phyloP scores from a whole-genome alignment of 37 sponge, comb jelly and placozoan genomes.

The Agelas oroides region DNA sequence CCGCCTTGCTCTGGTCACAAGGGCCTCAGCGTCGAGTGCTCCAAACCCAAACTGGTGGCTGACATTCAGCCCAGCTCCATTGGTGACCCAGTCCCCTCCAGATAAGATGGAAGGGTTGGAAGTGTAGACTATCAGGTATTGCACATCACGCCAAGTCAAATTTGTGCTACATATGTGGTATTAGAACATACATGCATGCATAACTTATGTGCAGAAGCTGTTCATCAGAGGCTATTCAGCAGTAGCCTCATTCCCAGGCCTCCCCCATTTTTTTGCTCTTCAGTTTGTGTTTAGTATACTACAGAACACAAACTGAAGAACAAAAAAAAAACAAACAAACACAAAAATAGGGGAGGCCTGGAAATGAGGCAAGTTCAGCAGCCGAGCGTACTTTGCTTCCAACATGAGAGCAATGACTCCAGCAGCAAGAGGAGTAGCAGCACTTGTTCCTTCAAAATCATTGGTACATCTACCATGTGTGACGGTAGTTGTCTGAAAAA shows the following conservation, averaged over 20 bases:
- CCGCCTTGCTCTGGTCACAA: conserved; percentile 89
- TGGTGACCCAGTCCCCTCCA: conserved; percentile 66
- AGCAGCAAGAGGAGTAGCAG: conserved; percentile 71
- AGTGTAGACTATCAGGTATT: conserved; percentile 89
- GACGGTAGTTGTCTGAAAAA: not conserved
- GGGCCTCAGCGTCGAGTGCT: conserved; percentile 85
- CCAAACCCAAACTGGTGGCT: conserved; percentile 95
- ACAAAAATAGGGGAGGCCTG: too few species aligned
- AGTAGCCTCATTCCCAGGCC: too few species aligned
- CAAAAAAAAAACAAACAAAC: not conserved
- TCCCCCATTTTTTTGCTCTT: too few species aligned
- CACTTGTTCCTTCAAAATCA: conserved; percentile 74
- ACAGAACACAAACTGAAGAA: too few species aligned
- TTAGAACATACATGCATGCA: not conserved
- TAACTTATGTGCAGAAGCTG: not conserved
- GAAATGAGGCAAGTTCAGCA: too few species aligned
- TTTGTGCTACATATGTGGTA: conserved; percentile 54
- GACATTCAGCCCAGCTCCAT: conserved; percentile 84
- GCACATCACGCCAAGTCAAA: conserved; percentile 95
- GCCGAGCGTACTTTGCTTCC: conserved; percentile 84
- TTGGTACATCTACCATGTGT: conserved; percentile 38
- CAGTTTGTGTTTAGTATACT: too few species aligned
- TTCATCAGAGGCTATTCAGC: not conserved
- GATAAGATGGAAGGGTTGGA: conserved; percentile 42
- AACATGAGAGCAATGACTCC: conserved; percentile 79